Evolutionary conservation across 2,113 vertebrate genomes (phyloP).

Genomic region (Corythoichthys intestinalis): DNA sequence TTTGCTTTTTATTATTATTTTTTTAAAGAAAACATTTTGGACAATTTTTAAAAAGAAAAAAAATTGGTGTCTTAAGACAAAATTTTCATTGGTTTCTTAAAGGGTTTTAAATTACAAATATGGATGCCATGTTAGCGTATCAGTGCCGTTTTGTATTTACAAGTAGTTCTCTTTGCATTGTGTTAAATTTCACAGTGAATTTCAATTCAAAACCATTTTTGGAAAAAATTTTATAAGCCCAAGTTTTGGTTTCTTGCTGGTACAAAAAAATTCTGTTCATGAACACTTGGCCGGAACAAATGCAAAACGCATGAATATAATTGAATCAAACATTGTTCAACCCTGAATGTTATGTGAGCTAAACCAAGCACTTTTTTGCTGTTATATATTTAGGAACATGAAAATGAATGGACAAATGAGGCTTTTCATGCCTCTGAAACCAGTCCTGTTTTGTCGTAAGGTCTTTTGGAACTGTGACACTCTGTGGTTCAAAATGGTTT

Average conservation of each 20-base stretch:
- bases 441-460: conserved; percentile 25
- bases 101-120: too few relatives aligned
- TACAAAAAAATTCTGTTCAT: background rate
- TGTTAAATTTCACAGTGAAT: too few relatives aligned
- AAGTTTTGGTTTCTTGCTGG: background rate
- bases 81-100: too few relatives aligned
- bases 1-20: too few relatives aligned
- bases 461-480: conserved; percentile 18
- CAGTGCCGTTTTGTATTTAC: too few relatives aligned
- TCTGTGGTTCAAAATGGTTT: conserved; percentile 18
- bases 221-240: background rate
- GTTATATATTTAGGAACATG: background rate
- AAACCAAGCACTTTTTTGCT: conserved; percentile 28
- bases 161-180: too few relatives aligned
- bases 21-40: too few relatives aligned
- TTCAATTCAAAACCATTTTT: too few relatives aligned
- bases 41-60: too few relatives aligned
- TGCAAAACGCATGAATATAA: conserved; percentile 11
- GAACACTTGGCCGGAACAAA: conserved; percentile 21
- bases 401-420: background rate
- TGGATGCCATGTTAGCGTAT: too few relatives aligned
- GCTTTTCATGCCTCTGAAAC: conserved; percentile 18
- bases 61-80: too few relatives aligned
- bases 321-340: conserved; percentile 4
- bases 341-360: conserved; percentile 33